Base-by-base conservation (phyloP, 2,888 invertebrate genomes). In the Nomada hirtipes region DNA sequence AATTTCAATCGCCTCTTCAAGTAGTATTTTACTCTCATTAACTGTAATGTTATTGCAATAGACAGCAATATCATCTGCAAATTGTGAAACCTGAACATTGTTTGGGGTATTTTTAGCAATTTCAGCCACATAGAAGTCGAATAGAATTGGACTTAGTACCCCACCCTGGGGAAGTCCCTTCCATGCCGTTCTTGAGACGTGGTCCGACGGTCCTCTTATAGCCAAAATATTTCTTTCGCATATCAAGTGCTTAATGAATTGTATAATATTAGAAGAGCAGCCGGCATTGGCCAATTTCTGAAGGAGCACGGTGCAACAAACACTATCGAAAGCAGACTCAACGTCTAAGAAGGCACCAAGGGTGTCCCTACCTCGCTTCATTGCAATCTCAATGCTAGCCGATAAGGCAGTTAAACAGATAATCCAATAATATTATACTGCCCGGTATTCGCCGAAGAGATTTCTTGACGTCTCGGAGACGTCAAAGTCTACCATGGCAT, bases 31-130 rank as follows among this genome's bases (percentile, higher is more conserved):
- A 29, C 29, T 65, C 10, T 52, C 52, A 15, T 10, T 52, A 65
- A 65, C 29, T 29, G 52, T 52, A 3, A 29, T 1, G 7, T 29
- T 4, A 9, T 13, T n/a, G 52, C 53, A 67, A 11, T 57, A 68
- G 3, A 68, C 23, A 44, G 57, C 68, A 18, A 68, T 57, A 23
- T 68, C 55, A 42, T 57, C 68, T 10, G 68, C 68, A 23, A 68
- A 68, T 57, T 57, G 42, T 20, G 42, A 55, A 1, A 47, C 10
- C 0, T 55, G 29, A 13, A 57, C 57, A 2, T 1, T 55, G 4
- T 11, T 26, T 2, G 60, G n/a, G 13, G 50, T 60, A 36, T 50
- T 50, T n/a, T 59, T 50, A 3, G 2, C 29, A 36, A 71, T n/a
- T 4, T 52, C 29, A 29, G 60, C 29, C 26, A 71, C 59, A 9